Evolutionary conservation across 2,113 vertebrate genomes (phyloP).

Genomic region (Conger conger): DNA sequence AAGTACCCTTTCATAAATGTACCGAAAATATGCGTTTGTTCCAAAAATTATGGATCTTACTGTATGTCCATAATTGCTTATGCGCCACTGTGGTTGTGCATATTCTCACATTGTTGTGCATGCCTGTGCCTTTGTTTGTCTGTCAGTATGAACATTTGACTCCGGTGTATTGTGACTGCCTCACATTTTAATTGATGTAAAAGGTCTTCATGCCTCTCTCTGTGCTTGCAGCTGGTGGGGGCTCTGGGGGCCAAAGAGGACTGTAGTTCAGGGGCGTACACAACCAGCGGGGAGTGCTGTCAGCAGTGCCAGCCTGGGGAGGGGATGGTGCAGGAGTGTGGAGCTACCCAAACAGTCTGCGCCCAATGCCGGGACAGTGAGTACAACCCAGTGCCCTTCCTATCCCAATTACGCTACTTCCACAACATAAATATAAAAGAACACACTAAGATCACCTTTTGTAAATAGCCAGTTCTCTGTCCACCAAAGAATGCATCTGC

Average conservation of each 20-base stretch:
- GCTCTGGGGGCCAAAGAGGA: constrained; percentile 51
- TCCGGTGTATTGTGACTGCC: constrained; percentile 17
- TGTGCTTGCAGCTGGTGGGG: constrained; percentile 44
- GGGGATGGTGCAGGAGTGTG: constrained; percentile 78
- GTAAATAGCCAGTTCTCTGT: background rate
- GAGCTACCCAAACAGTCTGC: constrained; percentile 81
- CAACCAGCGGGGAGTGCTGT: constrained; percentile 80
- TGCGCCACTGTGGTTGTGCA: background rate
- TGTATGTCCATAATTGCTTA: background rate
- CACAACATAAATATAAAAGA: background rate
- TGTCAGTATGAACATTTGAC: constrained; percentile 21
- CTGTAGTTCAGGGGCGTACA: constrained; percentile 72
- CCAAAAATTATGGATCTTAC: too few species aligned
- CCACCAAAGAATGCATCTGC: background rate
- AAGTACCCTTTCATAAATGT: too few species aligned
- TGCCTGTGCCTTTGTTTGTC: background rate
- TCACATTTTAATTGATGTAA: background rate
- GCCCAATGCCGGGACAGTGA: constrained; percentile 91
- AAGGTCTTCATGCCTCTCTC: background rate
- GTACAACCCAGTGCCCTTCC: constrained; percentile 52
- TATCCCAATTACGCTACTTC: background rate
- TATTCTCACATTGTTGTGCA: background rate
- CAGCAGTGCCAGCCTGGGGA: constrained; percentile 82
- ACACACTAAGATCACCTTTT: constrained; percentile 1
- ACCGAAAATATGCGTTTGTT: too few species aligned